These are phyloP conservation scores for Aphyosemion australe DNA, from an alignment of 2,113 vertebrate species.

Conservation along the genomic window DNA sequence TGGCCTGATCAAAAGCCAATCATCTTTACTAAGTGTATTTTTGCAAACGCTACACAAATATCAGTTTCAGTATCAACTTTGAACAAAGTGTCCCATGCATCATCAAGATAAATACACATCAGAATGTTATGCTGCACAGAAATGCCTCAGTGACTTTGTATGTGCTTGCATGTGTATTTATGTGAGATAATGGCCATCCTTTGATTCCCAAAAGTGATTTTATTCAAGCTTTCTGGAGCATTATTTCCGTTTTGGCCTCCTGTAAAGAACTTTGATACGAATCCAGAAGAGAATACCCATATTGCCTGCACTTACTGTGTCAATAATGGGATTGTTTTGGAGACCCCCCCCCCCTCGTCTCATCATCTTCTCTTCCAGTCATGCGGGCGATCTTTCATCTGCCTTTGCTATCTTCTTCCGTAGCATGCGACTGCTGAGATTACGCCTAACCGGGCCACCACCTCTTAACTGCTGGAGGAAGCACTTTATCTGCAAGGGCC, in stretches of 20 bases:
- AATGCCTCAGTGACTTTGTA: slow-evolving; percentile 29
- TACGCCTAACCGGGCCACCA: slow-evolving; percentile 15
- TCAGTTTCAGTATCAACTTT: neutral
- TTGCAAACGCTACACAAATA: slow-evolving; percentile 6
- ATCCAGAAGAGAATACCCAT: slow-evolving; percentile 74
- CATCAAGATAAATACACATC: slow-evolving; percentile 60
- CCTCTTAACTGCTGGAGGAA: slow-evolving; percentile 46
- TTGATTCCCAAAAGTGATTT: slow-evolving; percentile 75
- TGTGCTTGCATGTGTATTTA: slow-evolving; percentile 41
- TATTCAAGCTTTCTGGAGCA: slow-evolving; percentile 48
- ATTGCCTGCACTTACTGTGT: slow-evolving; percentile 73
- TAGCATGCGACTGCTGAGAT: slow-evolving; percentile 75
- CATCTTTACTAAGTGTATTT: too few species aligned
- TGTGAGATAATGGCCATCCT: slow-evolving; percentile 69
- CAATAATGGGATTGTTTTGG: slow-evolving; percentile 78
- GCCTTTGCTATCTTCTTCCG: slow-evolving; percentile 65
- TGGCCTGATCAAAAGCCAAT: too few species aligned
- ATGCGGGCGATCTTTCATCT: slow-evolving; percentile 84
- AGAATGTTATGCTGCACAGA: slow-evolving; percentile 41
- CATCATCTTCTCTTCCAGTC: slow-evolving; percentile 65
- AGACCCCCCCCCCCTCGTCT: slow-evolving; percentile 69
- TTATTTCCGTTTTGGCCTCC: slow-evolving; percentile 62
- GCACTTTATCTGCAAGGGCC: slow-evolving; percentile 37
- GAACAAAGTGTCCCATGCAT: slow-evolving; percentile 19
- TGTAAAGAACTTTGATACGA: slow-evolving; percentile 75